These are phyloP conservation scores for Spialia ferax DNA, from an alignment of 2,888 invertebrate genomes.

Conservation along the genomic window DNA sequence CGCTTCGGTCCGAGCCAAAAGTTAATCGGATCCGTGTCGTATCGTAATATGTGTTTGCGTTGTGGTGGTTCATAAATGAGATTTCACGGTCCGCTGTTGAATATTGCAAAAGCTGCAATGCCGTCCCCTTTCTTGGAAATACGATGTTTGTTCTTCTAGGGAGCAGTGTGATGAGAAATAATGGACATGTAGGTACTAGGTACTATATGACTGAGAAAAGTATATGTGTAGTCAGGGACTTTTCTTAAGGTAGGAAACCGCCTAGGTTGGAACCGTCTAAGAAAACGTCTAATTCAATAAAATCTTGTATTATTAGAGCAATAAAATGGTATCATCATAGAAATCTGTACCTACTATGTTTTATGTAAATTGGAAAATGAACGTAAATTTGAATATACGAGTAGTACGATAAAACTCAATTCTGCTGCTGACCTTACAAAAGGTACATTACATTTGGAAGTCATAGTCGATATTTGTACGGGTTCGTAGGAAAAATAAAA, in stretches of 20 bases:
- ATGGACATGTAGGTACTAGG: too few relatives aligned
- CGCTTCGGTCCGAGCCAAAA: conserved; percentile 9
- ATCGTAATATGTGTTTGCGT: conserved; percentile 14
- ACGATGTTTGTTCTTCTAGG: background rate
- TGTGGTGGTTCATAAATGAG: conserved; percentile 27
- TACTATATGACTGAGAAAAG: too few relatives aligned
- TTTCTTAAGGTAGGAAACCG: too few relatives aligned
- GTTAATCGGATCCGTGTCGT: conserved; percentile 14
- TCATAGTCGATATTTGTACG: background rate
- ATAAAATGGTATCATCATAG: too few relatives aligned
- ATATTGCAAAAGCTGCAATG: conserved; percentile 17
- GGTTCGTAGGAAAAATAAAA: conserved; percentile 11
- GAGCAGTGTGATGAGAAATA: too few relatives aligned
- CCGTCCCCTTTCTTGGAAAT: background rate
- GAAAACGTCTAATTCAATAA: too few relatives aligned
- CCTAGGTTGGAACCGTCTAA: too few relatives aligned
- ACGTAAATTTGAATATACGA: background rate
- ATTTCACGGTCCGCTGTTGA: conserved; percentile 26
- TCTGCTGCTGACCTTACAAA: conserved; percentile 3
- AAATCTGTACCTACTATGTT: too few relatives aligned
- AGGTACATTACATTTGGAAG: conserved; percentile 6
- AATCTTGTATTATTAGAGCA: too few relatives aligned
- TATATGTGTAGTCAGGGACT: too few relatives aligned
- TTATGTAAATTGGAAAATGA: background rate
- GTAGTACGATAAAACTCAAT: background rate